phyloP scores from a whole-genome alignment of 2,888 invertebrate species.

The Saturnia japonica region DNA sequence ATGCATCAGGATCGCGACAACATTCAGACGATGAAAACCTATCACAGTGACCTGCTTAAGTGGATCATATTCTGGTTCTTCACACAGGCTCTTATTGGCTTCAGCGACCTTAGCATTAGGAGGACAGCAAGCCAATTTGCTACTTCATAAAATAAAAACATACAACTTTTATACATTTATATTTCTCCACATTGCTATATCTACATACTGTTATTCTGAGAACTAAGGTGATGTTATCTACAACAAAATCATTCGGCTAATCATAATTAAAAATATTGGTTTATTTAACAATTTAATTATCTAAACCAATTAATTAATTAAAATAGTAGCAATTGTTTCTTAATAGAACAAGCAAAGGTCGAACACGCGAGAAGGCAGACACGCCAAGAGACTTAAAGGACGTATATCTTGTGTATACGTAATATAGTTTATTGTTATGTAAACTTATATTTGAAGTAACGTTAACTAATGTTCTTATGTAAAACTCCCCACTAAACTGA shows the following conservation, averaged over 20 bases:
- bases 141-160: no score
- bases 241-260: neutral
- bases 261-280: neutral
- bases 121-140: no score
- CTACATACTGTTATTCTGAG: no score
- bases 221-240: no score
- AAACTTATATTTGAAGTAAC: neutral
- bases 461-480: neutral
- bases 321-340: conserved; percentile 37
- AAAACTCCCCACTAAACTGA: neutral
- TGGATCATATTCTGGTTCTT: no score
- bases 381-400: conserved; percentile 35
- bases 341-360: conserved; percentile 34
- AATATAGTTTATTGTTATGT: neutral
- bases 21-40: no score
- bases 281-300: conserved; percentile 6
- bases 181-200: no score
- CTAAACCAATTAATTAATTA: conserved; percentile 36
- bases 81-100: no score
- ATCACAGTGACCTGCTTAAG: no score
- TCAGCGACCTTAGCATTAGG: no score
- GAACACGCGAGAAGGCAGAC: conserved; percentile 32
- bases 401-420: neutral
- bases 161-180: no score
- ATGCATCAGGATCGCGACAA: no score